phyloP scores from a whole-genome alignment of 2,888 invertebrate species.

The Melanargia galathea region DNA sequence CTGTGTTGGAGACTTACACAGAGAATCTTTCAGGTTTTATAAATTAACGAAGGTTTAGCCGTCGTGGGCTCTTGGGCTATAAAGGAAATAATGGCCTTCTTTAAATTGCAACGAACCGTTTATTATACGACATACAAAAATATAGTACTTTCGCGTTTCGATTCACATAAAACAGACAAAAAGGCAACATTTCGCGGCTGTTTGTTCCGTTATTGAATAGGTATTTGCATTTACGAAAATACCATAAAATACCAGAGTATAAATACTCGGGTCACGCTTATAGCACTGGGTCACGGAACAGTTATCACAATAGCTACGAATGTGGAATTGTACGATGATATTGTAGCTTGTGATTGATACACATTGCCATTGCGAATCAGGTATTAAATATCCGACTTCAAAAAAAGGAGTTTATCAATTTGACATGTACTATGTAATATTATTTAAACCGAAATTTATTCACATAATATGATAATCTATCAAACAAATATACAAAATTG shows the following conservation, averaged over 20 bases:
- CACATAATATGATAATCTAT: no score
- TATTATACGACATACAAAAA: constrained; percentile 3
- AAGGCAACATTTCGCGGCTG: background rate
- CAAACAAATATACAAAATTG: no score
- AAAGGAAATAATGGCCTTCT: background rate
- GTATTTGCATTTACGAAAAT: background rate
- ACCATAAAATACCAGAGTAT: constrained; percentile 2
- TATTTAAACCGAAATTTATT: no score
- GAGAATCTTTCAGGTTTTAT: no score
- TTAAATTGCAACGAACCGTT: constrained; percentile 3
- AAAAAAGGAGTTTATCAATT: no score
- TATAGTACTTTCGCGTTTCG: constrained; percentile 1
- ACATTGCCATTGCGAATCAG: background rate
- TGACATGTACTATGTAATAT: no score
- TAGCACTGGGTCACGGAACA: constrained; percentile 10
- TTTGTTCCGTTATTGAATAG: background rate
- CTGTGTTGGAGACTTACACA: no score
- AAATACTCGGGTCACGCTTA: background rate
- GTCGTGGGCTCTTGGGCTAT: no score
- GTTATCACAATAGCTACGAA: constrained; percentile 11
- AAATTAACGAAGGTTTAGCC: no score
- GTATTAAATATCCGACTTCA: no score
- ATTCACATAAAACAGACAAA: constrained; percentile 8
- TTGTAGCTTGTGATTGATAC: background rate
- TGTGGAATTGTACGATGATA: background rate